Evolutionary conservation across 1,140 invertebrate genomes (phyloP), one percentile per base, ranked within the genome.

Genomic region (Dreissena polymorpha): DNA sequence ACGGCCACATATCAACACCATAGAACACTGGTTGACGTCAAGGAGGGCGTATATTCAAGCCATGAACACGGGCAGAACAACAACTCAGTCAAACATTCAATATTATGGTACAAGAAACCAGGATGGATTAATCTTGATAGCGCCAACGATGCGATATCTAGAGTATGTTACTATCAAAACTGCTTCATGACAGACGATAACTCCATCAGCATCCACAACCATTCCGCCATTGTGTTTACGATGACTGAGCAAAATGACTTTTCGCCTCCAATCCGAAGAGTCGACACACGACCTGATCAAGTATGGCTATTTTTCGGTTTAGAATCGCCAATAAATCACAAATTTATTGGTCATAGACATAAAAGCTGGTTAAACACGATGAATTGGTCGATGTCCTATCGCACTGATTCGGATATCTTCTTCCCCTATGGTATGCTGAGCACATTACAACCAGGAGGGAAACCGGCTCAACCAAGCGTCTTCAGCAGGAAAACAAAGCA

Each of bases 321-420:
- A 5, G 80, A 83, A 29, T 51, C 71, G 14, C 71, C 63, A 18
- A n/a, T 39, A 0, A 18, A 74, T 49, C n/a, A 67, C 39, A 29
- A 2, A 14, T 10, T 8, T 12, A 10, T 51, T 8, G 13, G n/a
- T 12, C 73, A 57, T 29, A 65, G 80, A 49, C 50, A 75, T 50
- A 10, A 18, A 13, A 29, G 49, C 3, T 82, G 71, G 79, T 13
- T n/a, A 13, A 74, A 67, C 23, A 82, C 71, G 10, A 74, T 82
- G 71, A 82, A 82, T 27, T 82, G 79, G 79, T 68, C 79, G 0
- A 73, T 73, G 79, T n/a, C 70, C 2, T 82, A 82, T 55, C 5
- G 55, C 2, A 12, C 27, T 18, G 79, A 82, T 68, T 16, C 79
- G 3, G 79, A 82, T 29, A 75, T 82, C 16, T 67, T 74, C 18